A percentile compares a stretch with the other conserved stretches of the same genome.
These are phyloP conservation scores for Hippopotamus amphibius DNA, from an alignment of 2,113 vertebrate genomes.

Conservation along the genomic window DNA sequence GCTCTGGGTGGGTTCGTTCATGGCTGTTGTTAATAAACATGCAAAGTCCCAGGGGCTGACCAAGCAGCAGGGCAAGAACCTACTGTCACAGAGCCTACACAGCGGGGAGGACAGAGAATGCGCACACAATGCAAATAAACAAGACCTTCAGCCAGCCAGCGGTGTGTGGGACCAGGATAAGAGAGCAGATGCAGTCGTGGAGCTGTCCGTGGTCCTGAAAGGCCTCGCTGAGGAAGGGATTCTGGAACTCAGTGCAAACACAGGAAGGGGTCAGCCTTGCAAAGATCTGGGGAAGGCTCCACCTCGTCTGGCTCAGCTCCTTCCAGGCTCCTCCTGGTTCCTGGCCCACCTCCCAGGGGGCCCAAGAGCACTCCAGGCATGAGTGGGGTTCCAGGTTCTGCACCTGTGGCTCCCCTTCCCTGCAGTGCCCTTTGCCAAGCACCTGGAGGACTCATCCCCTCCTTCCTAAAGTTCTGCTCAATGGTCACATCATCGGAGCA, in stretches of 20 bases:
- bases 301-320: not conserved
- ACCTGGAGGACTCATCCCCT: not conserved
- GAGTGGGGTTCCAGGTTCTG: not conserved
- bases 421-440: not conserved
- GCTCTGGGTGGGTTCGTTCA: not conserved
- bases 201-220: not conserved
- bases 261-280: no score
- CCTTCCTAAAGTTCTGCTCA: not conserved
- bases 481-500: not conserved
- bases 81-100: no score
- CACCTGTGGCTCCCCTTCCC: not conserved
- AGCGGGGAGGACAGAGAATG: not conserved
- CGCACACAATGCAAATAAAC: rapidly evolving
- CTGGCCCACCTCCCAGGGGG: rapidly evolving
- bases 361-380: no score
- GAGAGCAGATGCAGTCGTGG: rapidly evolving
- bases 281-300: not conserved
- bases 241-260: not conserved
- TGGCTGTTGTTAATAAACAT: no score
- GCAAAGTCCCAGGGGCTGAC: not conserved
- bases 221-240: not conserved
- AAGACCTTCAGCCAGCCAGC: not conserved
- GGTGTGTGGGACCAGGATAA: rapidly evolving
- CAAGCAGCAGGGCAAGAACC: not conserved
- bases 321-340: not conserved